Base-by-base conservation (phyloP, 2,113 vertebrate genomes). In the Dolichotis patagonum region DNA sequence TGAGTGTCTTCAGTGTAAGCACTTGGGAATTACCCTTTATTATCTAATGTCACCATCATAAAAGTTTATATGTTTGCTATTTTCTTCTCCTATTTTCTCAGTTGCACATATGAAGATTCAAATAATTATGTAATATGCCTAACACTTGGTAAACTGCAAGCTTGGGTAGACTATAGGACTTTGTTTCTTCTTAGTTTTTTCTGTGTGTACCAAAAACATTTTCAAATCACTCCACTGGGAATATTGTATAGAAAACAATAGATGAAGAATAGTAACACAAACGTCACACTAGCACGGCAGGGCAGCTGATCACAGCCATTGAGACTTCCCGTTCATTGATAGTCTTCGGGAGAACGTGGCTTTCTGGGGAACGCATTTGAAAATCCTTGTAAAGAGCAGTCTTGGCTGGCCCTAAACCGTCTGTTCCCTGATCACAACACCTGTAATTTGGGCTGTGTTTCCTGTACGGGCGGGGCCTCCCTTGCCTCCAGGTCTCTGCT, bases 211-310 rank as follows among this genome's bases (percentile, higher is more conserved):
- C 60, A 77, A 95, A 95, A 91, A 63, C 8, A 60, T 80, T 83
- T 94, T 91, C 22, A 90, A 32, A 88, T 86, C 26, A 88, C 7
- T 28, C 93, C n/a, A 67, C 38, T 77, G 67, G 94, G 91, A 98
- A 90, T 85, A 32, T 49, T 80, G 58, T n/a, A 43, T 14, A 24
- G 24, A 86, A 83, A 54, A 80, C 14, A 83, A 54, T 11, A 71
- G n/a, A 32, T 41, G 52, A 52, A 80, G 52, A 87, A 67, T 24
- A 60, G 2, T 65, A 35, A 77, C 84, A 93, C 83, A 71, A 69
- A 87, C 88, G 60, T 49, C 49, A 80, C 60, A 19, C 32, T 78
- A 56, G 20, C 32, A 26, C 46, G 16, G 1, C 7, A 12, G 12
- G 8, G 38, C 54, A 75, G 24, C 75, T 67, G 69, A 63, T 88